These are phyloP conservation scores for Adoxophyes honmai DNA, from an alignment of 1,140 invertebrate species.

Conservation along the genomic window DNA sequence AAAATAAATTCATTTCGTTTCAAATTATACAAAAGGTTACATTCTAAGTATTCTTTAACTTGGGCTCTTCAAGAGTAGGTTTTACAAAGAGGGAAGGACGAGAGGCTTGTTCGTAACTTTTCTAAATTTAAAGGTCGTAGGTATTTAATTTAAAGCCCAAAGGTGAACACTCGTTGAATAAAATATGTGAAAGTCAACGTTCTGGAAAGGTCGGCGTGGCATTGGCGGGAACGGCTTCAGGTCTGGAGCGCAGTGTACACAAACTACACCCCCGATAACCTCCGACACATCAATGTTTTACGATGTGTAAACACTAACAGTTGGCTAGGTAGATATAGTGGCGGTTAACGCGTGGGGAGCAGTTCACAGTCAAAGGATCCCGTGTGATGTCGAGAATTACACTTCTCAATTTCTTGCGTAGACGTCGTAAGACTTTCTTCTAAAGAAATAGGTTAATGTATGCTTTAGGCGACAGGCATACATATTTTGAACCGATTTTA, in stretches of 20 bases:
- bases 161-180: neutral
- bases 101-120: neutral
- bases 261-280: neutral
- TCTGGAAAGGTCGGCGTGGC: conserved; percentile 3
- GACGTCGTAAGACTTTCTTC: too few species aligned
- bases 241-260: conserved; percentile 4
- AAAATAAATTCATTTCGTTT: too few species aligned
- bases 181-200: conserved; percentile 5
- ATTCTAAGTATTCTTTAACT: too few species aligned
- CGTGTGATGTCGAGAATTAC: too few species aligned
- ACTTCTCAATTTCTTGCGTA: too few species aligned
- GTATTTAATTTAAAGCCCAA: neutral
- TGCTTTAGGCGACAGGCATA: too few species aligned
- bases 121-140: neutral
- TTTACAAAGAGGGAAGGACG: too few species aligned
- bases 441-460: too few species aligned
- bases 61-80: too few species aligned
- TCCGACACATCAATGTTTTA: conserved; percentile 1
- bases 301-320: neutral
- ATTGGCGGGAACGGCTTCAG: conserved; percentile 7
- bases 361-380: too few species aligned
- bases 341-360: neutral
- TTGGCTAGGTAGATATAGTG: neutral
- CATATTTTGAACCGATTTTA: too few species aligned
- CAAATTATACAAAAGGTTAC: too few species aligned